Evolutionary conservation across 2,888 invertebrate genomes (phyloP).

Genomic region (Trissolcus japonicus): DNA sequence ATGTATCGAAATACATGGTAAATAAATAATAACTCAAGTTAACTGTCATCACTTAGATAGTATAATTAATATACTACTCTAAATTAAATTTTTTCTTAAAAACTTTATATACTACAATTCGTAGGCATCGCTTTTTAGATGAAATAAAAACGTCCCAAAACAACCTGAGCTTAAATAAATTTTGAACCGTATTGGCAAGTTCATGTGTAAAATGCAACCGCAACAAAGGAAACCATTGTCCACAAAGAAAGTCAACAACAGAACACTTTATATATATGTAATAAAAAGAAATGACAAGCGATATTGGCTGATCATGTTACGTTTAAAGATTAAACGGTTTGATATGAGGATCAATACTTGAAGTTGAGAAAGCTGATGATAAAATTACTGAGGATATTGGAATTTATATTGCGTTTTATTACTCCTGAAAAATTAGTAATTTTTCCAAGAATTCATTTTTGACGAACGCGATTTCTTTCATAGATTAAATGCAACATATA

Average conservation of each 20-base stretch:
- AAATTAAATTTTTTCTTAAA: too few species aligned
- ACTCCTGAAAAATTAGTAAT: too few species aligned
- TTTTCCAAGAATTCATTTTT: too few species aligned
- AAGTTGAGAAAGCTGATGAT: not conserved
- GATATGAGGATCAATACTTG: constrained; percentile 9
- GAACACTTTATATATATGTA: constrained; percentile 8
- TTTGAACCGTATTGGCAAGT: not conserved
- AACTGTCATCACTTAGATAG: too few species aligned
- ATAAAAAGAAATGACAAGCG: constrained; percentile 11
- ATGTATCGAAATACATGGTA: constrained; percentile 16
- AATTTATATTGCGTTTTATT: too few species aligned
- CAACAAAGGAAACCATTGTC: constrained; percentile 5
- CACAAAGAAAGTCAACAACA: constrained; percentile 8
- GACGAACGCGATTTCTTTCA: too few species aligned
- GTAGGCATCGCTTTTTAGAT: too few species aligned
- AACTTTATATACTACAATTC: too few species aligned
- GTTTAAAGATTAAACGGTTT: constrained; percentile 16
- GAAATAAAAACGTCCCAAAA: too few species aligned
- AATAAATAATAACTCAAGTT: constrained; percentile 16
- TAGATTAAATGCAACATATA: too few species aligned
- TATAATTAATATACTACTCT: too few species aligned
- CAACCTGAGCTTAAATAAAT: not conserved
- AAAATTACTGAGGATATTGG: too few species aligned
- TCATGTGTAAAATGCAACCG: constrained; percentile 7
- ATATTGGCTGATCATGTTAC: constrained; percentile 22